Conservation (phyloP, 2,797 vertebrate genomes). For the Cryptoblepharus egeriae region DNA sequence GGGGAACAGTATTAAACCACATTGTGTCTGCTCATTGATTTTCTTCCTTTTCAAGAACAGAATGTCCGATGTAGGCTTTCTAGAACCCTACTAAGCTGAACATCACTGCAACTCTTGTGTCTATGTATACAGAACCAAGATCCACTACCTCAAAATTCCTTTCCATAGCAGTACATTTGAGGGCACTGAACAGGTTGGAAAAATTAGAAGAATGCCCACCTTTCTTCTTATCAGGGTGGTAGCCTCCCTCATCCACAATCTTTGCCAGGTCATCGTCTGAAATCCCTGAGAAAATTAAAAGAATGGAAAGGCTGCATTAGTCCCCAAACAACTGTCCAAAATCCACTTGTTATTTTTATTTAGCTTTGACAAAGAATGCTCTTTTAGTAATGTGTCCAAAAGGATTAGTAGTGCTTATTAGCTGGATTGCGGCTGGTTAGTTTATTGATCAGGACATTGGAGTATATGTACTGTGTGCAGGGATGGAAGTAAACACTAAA, state of each 20-base stretch:
- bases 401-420: not conserved
- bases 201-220: conserved; percentile 64
- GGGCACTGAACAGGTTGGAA: not conserved
- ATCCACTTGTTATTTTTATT: too few species aligned
- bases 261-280: conserved; percentile 82
- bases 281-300: conserved; percentile 64
- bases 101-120: too few species aligned
- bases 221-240: conserved; percentile 89
- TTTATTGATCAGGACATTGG: not conserved
- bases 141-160: too few species aligned
- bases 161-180: not conserved
- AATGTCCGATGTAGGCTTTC: too few species aligned
- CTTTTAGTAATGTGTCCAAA: not conserved
- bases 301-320: not conserved
- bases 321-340: not conserved
- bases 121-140: too few species aligned
- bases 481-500: not conserved
- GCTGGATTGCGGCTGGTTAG: not conserved
- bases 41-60: too few species aligned
- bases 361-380: not conserved
- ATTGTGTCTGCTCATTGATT: too few species aligned
- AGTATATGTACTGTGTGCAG: too few species aligned
- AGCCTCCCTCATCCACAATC: conserved; percentile 67
- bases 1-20: too few species aligned
- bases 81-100: too few species aligned